Percentiles rank a stretch among this genome's conserved stretches.
Conservation (phyloP, 1,140 invertebrate species). For the Euwallacea fornicatus region DNA sequence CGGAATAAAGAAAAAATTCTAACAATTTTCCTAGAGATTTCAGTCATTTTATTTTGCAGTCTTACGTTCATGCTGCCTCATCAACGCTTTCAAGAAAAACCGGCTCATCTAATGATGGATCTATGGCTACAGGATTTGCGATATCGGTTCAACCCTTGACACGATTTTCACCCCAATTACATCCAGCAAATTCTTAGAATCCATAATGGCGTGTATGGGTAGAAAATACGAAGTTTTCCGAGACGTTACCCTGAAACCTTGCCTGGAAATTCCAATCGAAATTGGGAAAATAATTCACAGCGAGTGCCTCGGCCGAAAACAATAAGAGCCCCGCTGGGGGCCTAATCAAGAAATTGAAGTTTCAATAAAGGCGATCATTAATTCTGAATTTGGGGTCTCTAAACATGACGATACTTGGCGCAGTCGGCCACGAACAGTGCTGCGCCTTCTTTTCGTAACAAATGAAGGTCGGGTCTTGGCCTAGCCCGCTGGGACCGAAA, state of each 20-base stretch:
- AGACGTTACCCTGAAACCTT: background rate
- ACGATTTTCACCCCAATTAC: too few species aligned
- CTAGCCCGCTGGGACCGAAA: conserved; percentile 41
- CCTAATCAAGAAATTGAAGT: conserved; percentile 59
- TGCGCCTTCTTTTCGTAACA: conserved; percentile 28
- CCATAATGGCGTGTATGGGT: too few species aligned
- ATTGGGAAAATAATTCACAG: conserved; percentile 49
- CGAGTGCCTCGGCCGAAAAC: conserved; percentile 34
- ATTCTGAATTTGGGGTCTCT: conserved; percentile 55
- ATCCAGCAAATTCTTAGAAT: too few species aligned
- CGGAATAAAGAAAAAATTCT: too few species aligned
- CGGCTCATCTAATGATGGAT: too few species aligned
- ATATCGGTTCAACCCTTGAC: too few species aligned
- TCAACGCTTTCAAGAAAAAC: too few species aligned
- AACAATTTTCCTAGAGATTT: too few species aligned
- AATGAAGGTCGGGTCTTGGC: conserved; percentile 25
- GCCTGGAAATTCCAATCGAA: conserved; percentile 35
- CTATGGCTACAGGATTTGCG: too few species aligned
- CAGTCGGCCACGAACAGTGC: conserved; percentile 38
- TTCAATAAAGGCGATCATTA: conserved; percentile 59
- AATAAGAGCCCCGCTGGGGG: conserved; percentile 32
- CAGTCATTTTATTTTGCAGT: too few species aligned
- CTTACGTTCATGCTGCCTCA: too few species aligned
- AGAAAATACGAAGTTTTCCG: too few species aligned
- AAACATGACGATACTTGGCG: conserved; percentile 46